phyloP scores from a whole-genome alignment of 2,113 vertebrate species.

The Phalacrocorax pelagicus region DNA sequence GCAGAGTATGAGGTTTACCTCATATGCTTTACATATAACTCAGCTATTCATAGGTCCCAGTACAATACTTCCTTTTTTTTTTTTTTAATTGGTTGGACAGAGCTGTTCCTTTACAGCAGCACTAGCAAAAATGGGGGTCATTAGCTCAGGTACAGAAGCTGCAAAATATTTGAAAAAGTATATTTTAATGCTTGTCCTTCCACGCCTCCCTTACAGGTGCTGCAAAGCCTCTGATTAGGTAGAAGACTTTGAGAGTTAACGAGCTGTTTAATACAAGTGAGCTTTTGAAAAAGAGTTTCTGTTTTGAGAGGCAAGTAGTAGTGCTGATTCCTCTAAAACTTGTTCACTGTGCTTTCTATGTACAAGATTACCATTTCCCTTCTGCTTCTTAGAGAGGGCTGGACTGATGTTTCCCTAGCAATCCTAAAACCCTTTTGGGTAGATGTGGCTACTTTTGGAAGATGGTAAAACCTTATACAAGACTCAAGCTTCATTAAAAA shows the following conservation, averaged over 20 bases:
- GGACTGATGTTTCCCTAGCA: background rate
- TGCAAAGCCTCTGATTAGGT: background rate
- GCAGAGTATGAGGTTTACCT: background rate
- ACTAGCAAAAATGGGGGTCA: background rate
- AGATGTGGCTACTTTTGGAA: background rate
- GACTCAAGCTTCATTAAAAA: constrained; percentile 2
- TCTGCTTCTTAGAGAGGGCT: background rate
- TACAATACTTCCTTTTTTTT: background rate
- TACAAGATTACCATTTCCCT: background rate
- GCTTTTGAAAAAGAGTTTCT: background rate
- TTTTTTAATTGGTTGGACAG: background rate
- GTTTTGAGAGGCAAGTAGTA: background rate
- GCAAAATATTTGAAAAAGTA: background rate
- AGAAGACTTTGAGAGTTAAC: background rate
- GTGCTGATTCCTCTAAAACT: background rate
- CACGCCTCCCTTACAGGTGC: fast-evolving
- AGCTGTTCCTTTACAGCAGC: background rate
- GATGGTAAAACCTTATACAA: background rate
- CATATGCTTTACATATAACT: background rate
- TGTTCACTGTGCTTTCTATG: background rate
- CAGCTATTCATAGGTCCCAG: background rate
- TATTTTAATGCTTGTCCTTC: background rate
- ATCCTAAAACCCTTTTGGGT: background rate
- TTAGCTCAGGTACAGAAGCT: background rate
- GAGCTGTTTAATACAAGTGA: background rate